Evolutionary conservation across 1,140 invertebrate species (phyloP), one percentile per base, ranked within the genome.

Genomic region (Ceratosolen solmsi): DNA sequence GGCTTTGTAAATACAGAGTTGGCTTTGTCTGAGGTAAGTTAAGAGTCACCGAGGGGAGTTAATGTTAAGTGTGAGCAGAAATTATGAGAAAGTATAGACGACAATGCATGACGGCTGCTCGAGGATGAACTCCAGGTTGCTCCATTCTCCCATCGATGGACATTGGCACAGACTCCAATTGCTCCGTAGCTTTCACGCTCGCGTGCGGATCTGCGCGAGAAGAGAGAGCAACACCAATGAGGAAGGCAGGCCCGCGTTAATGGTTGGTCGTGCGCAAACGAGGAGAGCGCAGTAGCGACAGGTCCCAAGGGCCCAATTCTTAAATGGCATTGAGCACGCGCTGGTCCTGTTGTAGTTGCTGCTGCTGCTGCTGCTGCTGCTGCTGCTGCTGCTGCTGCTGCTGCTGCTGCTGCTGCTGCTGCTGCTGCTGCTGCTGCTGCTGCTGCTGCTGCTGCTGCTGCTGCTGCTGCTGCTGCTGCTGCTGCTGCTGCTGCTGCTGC

Each of bases 231-330:
- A 13, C 33, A 4, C 33, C 1, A 41, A 2, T 9, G 41, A 72
- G 5, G 65, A 15, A 65, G 63, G 46, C 41, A 30, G 11, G n/a
- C 79, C 82, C 83, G 82, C 84, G 80, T 86, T 89, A 91, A 73
- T 91, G 89, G 87, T 90, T 90, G 85, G 90, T 91, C 85, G 90
- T 92, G 88, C 90, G 90, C 85, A 92, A 86, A 82, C 89, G 86
- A 87, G 90, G 90, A 89, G 90, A 91, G 86, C 90, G 90, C 86
- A 88, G 89, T 85, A 90, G 86, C 87, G 89, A 91, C 88, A 90
- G 89, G 86, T 90, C 90, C 90, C 90, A 90, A 90, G 90, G 90
- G 90, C 89, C 89, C 89, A 89, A 89, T 87, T 91, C 89, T 90
- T 92, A 92, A 89, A 92, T 92, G 87, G 88, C 90, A 83, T 91